phyloP scores from a whole-genome alignment of 2,113 vertebrate genomes.

The Quiscalus mexicanus region DNA sequence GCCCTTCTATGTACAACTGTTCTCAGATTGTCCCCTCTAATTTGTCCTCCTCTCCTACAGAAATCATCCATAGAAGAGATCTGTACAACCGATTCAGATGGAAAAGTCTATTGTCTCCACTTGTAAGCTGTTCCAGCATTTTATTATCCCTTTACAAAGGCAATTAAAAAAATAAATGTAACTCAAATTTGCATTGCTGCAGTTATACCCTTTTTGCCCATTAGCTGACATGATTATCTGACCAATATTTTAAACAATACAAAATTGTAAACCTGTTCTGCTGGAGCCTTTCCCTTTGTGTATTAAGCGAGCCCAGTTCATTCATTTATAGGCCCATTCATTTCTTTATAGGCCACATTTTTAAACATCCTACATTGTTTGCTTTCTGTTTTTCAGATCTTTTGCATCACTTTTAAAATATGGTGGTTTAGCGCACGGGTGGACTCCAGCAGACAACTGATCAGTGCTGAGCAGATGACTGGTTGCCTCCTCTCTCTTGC shows the following conservation, averaged over 20 bases:
- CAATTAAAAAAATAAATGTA: neutral
- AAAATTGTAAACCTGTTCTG: neutral
- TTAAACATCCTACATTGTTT: neutral
- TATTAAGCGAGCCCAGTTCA: neutral
- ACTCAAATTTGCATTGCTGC: neutral
- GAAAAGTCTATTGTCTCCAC: fast-evolving
- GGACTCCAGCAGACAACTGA: neutral
- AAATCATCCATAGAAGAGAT: neutral
- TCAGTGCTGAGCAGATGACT: neutral
- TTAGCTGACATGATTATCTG: neutral
- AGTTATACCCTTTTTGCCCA: neutral
- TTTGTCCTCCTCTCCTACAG: neutral
- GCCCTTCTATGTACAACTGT: neutral
- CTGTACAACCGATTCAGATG: neutral
- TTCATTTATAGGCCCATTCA: neutral
- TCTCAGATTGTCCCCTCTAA: neutral
- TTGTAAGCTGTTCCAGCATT: neutral
- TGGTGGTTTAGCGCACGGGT: neutral
- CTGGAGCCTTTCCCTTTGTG: neutral
- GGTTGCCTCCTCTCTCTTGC: neutral
- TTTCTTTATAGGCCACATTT: neutral
- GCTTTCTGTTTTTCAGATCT: neutral
- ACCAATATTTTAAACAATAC: neutral
- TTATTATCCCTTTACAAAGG: neutral
- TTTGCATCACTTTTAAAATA: neutral